Evolutionary conservation across 1,140 invertebrate species (phyloP).

Genomic region (Idris sp.): DNA sequence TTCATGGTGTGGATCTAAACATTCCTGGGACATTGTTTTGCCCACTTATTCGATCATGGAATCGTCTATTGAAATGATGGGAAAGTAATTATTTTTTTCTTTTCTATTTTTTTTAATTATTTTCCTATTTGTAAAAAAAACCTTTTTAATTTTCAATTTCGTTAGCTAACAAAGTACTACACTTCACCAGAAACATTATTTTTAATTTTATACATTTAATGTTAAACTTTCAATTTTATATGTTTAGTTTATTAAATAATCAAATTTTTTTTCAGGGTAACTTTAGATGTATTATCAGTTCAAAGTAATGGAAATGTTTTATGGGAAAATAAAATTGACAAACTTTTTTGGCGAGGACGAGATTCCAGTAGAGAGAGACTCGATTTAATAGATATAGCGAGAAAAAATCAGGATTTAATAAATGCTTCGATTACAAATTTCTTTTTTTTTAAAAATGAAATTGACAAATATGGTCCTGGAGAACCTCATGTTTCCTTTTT

Average conservation of each 20-base stretch:
- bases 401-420: slow-evolving; percentile 87
- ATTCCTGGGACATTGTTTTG: slow-evolving; percentile 92
- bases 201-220: too few relatives aligned
- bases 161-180: too few relatives aligned
- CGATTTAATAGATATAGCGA: slow-evolving; percentile 88
- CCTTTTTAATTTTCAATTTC: too few relatives aligned
- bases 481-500: slow-evolving; percentile 93
- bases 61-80: slow-evolving; percentile 93
- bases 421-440: slow-evolving; percentile 97
- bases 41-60: slow-evolving; percentile 97
- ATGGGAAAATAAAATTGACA: slow-evolving; percentile 87
- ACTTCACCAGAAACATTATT: too few relatives aligned
- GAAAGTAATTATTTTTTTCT: slow-evolving; percentile 80
- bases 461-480: slow-evolving; percentile 91
- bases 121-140: too few relatives aligned
- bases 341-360: slow-evolving; percentile 94
- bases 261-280: too few relatives aligned
- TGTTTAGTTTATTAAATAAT: too few relatives aligned
- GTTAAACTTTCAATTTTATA: too few relatives aligned
- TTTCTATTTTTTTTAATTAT: too few relatives aligned
- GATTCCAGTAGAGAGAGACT: slow-evolving; percentile 92
- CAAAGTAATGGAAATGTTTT: slow-evolving; percentile 85
- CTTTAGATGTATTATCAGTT: slow-evolving; percentile 92
- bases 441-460: slow-evolving; percentile 95
- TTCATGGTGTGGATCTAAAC: slow-evolving; percentile 95